These are phyloP conservation scores for Axea sp. DNA, from an alignment of 2,888 invertebrate genomes.

Conservation along the genomic window DNA sequence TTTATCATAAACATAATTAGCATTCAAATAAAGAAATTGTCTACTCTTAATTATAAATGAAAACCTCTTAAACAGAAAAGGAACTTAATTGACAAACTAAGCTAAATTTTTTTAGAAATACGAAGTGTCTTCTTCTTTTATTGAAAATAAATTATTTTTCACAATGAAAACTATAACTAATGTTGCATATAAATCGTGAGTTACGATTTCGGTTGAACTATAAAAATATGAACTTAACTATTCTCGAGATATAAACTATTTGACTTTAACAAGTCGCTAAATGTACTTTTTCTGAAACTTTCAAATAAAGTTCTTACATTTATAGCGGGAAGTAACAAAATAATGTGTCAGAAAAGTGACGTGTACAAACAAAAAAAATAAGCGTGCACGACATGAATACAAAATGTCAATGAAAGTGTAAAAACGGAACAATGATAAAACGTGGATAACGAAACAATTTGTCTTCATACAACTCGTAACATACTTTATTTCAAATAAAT, in stretches of 20 bases:
- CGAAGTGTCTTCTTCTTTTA: conserved; percentile 13
- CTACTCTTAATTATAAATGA: too few relatives aligned
- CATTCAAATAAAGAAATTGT: too few relatives aligned
- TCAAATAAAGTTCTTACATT: conserved; percentile 11
- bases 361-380: conserved; percentile 6
- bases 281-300: not conserved
- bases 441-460: conserved; percentile 33
- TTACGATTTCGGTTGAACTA: not conserved
- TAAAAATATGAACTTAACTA: conserved; percentile 2
- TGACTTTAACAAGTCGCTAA: conserved; percentile 25
- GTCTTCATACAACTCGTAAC: conserved; percentile 12
- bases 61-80: not conserved
- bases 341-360: not conserved
- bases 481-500: conserved; percentile 26
- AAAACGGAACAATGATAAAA: conserved; percentile 35
- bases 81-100: conserved; percentile 3
- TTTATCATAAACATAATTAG: too few relatives aligned
- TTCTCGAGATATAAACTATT: conserved; percentile 15
- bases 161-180: conserved; percentile 27
- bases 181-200: not conserved
- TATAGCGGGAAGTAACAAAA: conserved; percentile 1
- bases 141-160: conserved; percentile 39
- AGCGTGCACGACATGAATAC: conserved; percentile 3
- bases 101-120: conserved; percentile 1
- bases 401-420: conserved; percentile 2